Base-by-base conservation (phyloP, 2,888 invertebrate genomes). In the Leptogaster cylindrica region DNA sequence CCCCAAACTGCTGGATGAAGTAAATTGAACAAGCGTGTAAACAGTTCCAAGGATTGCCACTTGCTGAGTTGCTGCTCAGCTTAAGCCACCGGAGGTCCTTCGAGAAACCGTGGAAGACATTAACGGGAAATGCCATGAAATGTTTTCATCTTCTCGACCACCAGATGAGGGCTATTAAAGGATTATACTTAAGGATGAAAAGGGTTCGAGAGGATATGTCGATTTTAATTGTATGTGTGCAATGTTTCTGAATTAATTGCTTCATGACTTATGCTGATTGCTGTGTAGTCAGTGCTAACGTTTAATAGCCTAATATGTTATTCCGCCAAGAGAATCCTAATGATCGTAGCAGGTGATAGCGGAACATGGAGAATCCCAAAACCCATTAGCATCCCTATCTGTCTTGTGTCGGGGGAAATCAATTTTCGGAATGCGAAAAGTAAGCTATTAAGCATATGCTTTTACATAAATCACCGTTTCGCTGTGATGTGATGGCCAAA, bases 261-360 rank as follows among this genome's bases (percentile, higher is more conserved):
- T 18, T 52, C 16, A 31, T 31, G 18, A 16, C 16, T 52, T 10
- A 10, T 4, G 10, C 31, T 52, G 12, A 51, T 14, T 16, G 2
- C 48, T 10, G 10, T 31, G 33, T 8, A 52, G 31, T 31, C 52
- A 33, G 27, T 18, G 52, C 3, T 16, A 16, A 10, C 4, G 20
- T 18, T 52, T 52, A 52, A 52, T 52, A 33, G 52, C 20, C 18
- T n/a, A 52, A 52, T 52, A 33, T 52, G 33, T 52, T 28, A n/a
- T 31, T 52, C 52, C 20, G n/a, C 16, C 10, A 8, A 16, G 28
- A 12, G 23, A 10, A 48, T 52, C 52, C 18, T 18, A 51, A 52
- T 31, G 52, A 52, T 33, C 33, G 28, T 20, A 20, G 33, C 52
- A 52, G 33, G 16, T 52, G 52, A 52, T 52, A 52, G 28, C 52